Percentiles rank a stretch among this genome's conserved stretches.
Conservation (phyloP, 2,797 vertebrate genomes). For the Gambelia wislizenii region DNA sequence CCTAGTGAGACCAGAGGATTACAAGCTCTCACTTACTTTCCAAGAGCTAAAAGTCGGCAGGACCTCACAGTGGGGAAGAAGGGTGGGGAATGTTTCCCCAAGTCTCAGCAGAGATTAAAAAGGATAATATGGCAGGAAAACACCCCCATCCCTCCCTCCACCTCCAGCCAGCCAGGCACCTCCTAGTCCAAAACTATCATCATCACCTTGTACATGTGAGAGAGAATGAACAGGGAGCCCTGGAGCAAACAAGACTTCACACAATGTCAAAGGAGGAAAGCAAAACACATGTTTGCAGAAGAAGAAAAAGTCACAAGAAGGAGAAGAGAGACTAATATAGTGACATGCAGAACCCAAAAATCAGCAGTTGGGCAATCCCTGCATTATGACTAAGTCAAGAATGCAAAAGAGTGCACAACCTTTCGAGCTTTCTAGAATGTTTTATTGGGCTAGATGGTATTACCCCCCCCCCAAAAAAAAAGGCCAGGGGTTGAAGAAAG, state of each 20-base stretch:
- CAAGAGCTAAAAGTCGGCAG: constrained; percentile 4
- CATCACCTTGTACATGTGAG: neutral
- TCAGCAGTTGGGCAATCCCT: neutral
- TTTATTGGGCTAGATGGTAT: neutral
- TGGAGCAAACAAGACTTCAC: neutral
- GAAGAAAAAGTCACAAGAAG: too few species aligned
- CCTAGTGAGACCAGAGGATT: neutral
- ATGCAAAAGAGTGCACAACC: neutral
- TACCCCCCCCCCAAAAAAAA: too few species aligned
- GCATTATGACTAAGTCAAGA: neutral
- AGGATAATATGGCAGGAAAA: constrained; percentile 16
- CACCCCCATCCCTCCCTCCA: neutral
- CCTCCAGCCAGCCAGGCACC: neutral
- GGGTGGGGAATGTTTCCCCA: constrained; percentile 35
- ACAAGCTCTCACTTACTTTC: neutral
- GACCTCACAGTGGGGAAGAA: neutral
- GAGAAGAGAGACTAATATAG: too few species aligned
- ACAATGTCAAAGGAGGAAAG: neutral
- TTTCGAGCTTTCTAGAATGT: neutral
- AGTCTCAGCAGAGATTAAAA: constrained; percentile 21
- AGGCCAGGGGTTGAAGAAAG: neutral
- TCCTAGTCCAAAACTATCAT: neutral
- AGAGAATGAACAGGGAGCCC: neutral
- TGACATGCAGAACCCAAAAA: neutral
- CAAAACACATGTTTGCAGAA: too few species aligned